Base-by-base conservation (phyloP, 2,888 invertebrate genomes). In the Nyleta sp. region DNA sequence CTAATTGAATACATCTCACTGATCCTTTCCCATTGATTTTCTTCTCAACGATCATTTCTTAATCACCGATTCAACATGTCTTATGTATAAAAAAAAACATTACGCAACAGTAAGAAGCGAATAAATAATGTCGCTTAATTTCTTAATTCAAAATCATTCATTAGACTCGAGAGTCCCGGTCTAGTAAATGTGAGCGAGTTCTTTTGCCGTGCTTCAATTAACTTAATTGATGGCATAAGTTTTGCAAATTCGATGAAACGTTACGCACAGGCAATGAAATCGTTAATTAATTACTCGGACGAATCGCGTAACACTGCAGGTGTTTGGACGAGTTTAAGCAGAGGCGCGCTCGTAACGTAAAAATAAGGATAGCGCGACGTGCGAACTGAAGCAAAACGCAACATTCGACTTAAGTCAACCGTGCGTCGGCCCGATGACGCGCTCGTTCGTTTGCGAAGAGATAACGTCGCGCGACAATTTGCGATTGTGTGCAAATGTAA, bases 131-230 rank as follows among this genome's bases (percentile, higher is more conserved):
- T 28, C 46, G 7, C 60, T 38, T 50, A 62, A 62, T 62, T 48
- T 50, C 35, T 24, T 18, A 15, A 52, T 65, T 40, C 31, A 11
- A 22, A 59, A 15, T 13, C 42, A n/a, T 17, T 17, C 38, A 44
- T 24, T 65, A 15, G 38, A 35, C 17, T 5, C 3, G 13, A 50
- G 31, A 52, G 28, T 15, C 35, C 15, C 44, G n/a, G n/a, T n/a
- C n/a, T n/a, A n/a, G n/a, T n/a, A n/a, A n/a, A n/a, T n/a, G n/a
- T n/a, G n/a, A n/a, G n/a, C n/a, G n/a, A n/a, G 11, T 24, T 52
- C 4, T 64, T 40, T 52, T 64, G 35, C 24, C 31, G 24, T 50
- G 20, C 64, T 20, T 65, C 64, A 65, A 53, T 65, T 65, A 65
- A 28, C 33, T 31, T 65, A 65, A 65, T 53, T 53, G 44, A 53